Evolutionary conservation across 2,797 vertebrate species (phyloP).

Genomic region (Pyrocephalus nanus): DNA sequence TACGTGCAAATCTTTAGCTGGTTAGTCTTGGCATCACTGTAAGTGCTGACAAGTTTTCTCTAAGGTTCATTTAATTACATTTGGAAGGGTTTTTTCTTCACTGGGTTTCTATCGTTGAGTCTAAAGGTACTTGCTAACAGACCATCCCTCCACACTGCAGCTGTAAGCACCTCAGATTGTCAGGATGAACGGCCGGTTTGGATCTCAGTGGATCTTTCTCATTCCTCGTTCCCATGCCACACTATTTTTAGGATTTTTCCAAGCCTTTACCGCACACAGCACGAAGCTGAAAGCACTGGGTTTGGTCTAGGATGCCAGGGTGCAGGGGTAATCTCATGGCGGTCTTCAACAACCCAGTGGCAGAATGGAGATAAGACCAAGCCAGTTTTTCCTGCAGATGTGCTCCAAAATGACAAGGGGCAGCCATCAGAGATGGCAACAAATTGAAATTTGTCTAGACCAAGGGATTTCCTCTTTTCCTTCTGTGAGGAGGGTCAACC

Average conservation of each 20-base stretch:
- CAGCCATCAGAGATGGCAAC: neutral
- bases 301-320: neutral
- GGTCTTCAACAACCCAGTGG: neutral
- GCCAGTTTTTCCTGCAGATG: neutral
- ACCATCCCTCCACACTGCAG: neutral
- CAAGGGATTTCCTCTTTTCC: neutral
- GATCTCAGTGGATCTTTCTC: neutral
- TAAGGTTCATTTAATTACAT: neutral
- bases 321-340: neutral
- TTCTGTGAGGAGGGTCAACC: neutral
- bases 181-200: accelerated
- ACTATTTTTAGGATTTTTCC: neutral
- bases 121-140: neutral
- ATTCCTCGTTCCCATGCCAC: neutral
- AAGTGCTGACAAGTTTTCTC: neutral
- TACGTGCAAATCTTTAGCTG: neutral
- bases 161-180: neutral
- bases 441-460: neutral
- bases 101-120: neutral
- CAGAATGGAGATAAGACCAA: neutral
- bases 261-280: neutral
- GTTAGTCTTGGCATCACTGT: neutral
- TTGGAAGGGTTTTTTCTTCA: neutral
- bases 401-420: neutral
- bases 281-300: neutral